Evolutionary conservation across 2,888 invertebrate species (phyloP), one percentile per base, ranked within the genome.

Genomic region (Cacoxenus indagator): DNA sequence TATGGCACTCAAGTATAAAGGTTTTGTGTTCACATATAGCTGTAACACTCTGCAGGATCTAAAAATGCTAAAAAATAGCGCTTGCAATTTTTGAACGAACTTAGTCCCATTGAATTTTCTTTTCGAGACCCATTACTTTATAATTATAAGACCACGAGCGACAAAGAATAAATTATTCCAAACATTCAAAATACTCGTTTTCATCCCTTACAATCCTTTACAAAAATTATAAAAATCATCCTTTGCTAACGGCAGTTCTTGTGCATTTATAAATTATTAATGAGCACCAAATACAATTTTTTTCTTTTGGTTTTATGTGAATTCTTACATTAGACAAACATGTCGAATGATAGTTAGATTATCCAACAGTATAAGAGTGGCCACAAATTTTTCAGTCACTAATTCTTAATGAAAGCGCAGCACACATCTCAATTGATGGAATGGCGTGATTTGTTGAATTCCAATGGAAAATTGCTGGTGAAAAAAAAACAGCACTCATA

Each of bases 211-310:
- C 11, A 19, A 51, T 3, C 22, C 19, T 22, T 51, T 51, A 51
- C 22, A 9, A 22, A n/a, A n/a, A n/a, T n/a, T n/a, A n/a, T n/a
- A n/a, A n/a, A n/a, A n/a, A n/a, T n/a, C n/a, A n/a, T n/a, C n/a
- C 37, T 37, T 37, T 37, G 37, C 37, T 14, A 37, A 54, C 14
- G 54, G 24, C 54, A 17, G 26, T 29, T 14, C 24, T 45, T 57
- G 27, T 27, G 11, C 45, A 43, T 26, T 62, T 62, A 62, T 62
- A 26, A 62, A 62, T 62, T 62, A 45, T 62, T 45, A 62, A 62
- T 62, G 61, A 62, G 8, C 14, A 17, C 37, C 11, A 62, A 62
- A 24, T 62, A 14, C 43, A 62, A 24, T 62, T 45, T 37, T 11
- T 55, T 11, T 55, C 11, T 19, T 19, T n/a, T 17, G n/a, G n/a